A percentile compares a stretch with the other conserved stretches of the same genome.
Conservation (phyloP, 1,140 invertebrate species). For the Steinernema khuongi region DNA sequence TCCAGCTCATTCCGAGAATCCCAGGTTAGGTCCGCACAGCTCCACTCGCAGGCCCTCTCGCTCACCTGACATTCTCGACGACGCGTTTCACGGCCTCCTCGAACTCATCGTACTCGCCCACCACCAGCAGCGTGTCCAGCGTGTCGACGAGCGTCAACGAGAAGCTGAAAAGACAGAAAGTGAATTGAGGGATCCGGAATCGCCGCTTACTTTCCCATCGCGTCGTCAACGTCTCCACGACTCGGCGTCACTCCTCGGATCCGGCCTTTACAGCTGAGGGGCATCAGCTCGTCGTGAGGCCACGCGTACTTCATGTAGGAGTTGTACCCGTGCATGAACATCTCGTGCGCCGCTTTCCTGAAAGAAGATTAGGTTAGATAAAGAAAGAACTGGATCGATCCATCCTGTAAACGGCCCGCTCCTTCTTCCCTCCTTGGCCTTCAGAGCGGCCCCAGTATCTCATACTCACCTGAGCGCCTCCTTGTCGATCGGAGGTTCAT, state of each 20-base stretch:
- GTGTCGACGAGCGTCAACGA: conserved; percentile 90
- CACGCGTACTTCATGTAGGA: conserved; percentile 90
- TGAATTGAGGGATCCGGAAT: not conserved
- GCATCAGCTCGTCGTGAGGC: conserved; percentile 96
- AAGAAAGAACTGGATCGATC: too few species aligned
- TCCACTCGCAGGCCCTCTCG: too few species aligned
- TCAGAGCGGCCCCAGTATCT: not conserved
- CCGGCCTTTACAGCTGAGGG: conserved; percentile 84
- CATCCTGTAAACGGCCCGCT: too few species aligned
- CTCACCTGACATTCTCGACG: conserved; percentile 65
- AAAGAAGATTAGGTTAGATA: too few species aligned
- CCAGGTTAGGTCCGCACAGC: too few species aligned
- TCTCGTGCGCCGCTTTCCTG: conserved; percentile 78
- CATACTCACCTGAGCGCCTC: not conserved
- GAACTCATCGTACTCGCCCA: conserved; percentile 88
- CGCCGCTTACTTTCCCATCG: conserved; percentile 82
- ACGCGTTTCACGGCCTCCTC: conserved; percentile 81
- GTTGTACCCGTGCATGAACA: conserved; percentile 96
- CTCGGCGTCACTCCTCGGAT: conserved; percentile 73
- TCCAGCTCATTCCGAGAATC: too few species aligned
- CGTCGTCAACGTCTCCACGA: conserved; percentile 89
- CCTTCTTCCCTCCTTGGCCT: too few species aligned
- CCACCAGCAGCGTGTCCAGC: conserved; percentile 81
- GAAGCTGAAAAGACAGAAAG: conserved; percentile 70
- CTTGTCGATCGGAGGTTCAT: not conserved